Conservation (phyloP, 2,888 invertebrate species). For the Anthoptus insignis region DNA sequence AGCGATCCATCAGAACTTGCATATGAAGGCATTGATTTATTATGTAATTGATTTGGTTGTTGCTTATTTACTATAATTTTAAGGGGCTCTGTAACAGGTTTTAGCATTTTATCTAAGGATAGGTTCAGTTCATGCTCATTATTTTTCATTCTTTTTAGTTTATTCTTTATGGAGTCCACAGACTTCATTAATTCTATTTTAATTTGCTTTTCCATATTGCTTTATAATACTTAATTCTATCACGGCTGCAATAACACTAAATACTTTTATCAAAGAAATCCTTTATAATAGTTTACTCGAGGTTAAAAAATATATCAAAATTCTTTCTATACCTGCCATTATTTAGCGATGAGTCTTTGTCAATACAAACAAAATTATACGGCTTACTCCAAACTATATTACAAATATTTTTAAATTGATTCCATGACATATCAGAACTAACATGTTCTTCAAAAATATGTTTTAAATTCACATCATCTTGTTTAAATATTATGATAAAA, state of each 20-base stretch:
- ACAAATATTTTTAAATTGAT: constrained; percentile 50
- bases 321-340: background rate
- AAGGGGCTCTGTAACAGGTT: constrained; percentile 13
- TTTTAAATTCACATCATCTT: constrained; percentile 42
- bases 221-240: too few species aligned
- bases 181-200: constrained; percentile 14
- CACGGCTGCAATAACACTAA: background rate
- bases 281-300: too few species aligned
- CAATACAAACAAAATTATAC: background rate
- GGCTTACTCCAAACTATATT: constrained; percentile 30
- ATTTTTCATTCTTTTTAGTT: constrained; percentile 22
- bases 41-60: constrained; percentile 1
- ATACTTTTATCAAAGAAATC: too few species aligned
- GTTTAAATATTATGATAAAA: constrained; percentile 52
- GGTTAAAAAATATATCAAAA: background rate
- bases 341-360: constrained; percentile 1
- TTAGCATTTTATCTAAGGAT: constrained; percentile 14
- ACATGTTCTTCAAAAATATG: constrained; percentile 56
- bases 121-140: background rate
- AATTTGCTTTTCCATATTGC: constrained; percentile 2
- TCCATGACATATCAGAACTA: constrained; percentile 4
- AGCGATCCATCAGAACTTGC: too few species aligned
- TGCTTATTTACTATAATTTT: background rate
- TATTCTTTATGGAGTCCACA: constrained; percentile 20
- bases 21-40: too few species aligned